Percentiles rank a stretch among this genome's conserved stretches.
phyloP scores from a whole-genome alignment of 2,888 invertebrate genomes.

The Agrochola lychnidis region DNA sequence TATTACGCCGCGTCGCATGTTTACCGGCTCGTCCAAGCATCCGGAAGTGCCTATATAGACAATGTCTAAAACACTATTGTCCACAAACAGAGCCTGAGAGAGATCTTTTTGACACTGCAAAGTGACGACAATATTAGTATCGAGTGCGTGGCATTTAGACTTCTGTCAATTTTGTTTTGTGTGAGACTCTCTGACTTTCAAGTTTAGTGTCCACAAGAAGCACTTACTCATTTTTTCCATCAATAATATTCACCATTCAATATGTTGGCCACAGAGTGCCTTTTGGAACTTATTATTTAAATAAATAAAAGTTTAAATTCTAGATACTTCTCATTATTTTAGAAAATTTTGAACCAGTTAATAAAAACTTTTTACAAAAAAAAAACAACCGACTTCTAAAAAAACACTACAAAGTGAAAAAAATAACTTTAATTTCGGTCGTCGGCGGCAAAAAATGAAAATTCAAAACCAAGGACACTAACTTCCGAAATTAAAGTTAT shows the following conservation, averaged over 20 bases:
- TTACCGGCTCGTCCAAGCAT: slow-evolving; percentile 17
- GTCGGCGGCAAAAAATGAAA: no score
- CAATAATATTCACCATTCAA: background rate
- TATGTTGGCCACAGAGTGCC: background rate
- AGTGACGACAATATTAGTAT: background rate
- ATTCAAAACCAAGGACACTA: no score
- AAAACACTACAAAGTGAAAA: no score
- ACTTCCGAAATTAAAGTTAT: no score
- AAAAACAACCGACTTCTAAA: no score
- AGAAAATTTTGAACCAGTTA: no score
- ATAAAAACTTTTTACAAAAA: no score
- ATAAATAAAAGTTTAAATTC: background rate
- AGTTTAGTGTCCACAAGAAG: background rate
- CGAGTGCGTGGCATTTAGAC: background rate
- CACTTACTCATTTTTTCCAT: background rate
- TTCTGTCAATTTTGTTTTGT: slow-evolving; percentile 1
- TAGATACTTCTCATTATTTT: background rate
- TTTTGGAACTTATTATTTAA: background rate
- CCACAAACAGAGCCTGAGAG: slow-evolving; percentile 17
- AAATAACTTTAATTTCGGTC: no score
- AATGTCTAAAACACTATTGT: slow-evolving; percentile 29
- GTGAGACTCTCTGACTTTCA: background rate
- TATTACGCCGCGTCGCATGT: slow-evolving; percentile 19
- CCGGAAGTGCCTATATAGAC: slow-evolving; percentile 18
- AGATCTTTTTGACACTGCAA: slow-evolving; percentile 3